Conservation (phyloP, 2,113 vertebrate species). For the Leiothrix lutea region DNA sequence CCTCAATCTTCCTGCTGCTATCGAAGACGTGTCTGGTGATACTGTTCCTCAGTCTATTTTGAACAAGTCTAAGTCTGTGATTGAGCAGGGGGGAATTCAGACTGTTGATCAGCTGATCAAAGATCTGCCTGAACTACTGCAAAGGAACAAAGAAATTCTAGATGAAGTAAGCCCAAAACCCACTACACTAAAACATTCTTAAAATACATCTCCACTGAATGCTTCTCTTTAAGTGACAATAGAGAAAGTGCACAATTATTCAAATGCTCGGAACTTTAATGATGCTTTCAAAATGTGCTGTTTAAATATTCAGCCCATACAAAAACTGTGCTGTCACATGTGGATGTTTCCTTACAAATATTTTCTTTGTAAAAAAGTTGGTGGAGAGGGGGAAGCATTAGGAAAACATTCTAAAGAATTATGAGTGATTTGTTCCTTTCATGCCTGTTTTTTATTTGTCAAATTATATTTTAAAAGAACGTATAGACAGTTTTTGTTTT, state of each 20-base stretch:
- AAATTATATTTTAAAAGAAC: neutral
- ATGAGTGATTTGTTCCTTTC: neutral
- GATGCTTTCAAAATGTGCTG: neutral
- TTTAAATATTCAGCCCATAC: neutral
- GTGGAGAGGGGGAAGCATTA: fast-evolving
- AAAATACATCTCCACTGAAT: neutral
- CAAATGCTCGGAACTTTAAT: neutral
- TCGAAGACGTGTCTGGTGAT: constrained; percentile 96
- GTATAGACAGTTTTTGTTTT: neutral
- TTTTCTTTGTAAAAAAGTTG: neutral
- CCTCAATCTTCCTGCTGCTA: constrained; percentile 94
- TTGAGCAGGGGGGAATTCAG: constrained; percentile 92
- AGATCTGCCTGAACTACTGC: constrained; percentile 93
- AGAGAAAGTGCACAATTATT: neutral
- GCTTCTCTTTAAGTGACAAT: neutral
- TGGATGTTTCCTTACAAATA: neutral
- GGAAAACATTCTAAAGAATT: neutral
- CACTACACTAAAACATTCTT: neutral
- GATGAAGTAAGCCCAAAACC: constrained; percentile 81
- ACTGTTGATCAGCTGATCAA: constrained; percentile 93
- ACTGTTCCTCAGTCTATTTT: constrained; percentile 93
- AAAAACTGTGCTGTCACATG: neutral
- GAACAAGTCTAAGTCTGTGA: constrained; percentile 87
- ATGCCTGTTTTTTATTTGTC: neutral
- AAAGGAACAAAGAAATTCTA: constrained; percentile 94